Conservation (phyloP, 1,140 invertebrate genomes). For the Eurytemora carolleeae region DNA sequence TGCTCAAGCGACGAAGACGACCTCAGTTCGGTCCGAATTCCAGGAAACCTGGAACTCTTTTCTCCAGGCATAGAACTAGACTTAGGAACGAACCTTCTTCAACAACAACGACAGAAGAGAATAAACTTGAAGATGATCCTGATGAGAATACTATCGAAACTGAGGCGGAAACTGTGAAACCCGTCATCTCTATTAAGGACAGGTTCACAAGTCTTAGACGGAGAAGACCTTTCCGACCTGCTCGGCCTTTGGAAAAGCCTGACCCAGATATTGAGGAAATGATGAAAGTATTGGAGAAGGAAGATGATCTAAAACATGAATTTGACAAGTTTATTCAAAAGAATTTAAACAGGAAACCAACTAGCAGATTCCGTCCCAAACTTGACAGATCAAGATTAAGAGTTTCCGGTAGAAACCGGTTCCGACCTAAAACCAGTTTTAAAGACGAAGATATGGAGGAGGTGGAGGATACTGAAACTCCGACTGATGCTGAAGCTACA, state of each 20-base stretch:
- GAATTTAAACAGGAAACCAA: conserved; percentile 4
- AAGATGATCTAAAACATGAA: conserved; percentile 8
- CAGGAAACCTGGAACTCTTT: background rate
- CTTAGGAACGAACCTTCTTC: background rate
- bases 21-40: background rate
- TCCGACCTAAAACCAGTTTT: background rate
- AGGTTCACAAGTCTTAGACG: background rate
- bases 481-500: background rate
- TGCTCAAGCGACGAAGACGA: background rate
- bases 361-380: background rate
- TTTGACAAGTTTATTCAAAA: conserved; percentile 13
- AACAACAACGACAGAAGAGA: background rate
- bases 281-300: conserved; percentile 1
- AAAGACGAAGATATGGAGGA: background rate
- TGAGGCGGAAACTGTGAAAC: background rate
- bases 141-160: background rate
- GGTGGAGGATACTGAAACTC: background rate
- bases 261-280: background rate
- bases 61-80: background rate
- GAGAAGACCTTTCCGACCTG: background rate
- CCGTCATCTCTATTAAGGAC: background rate
- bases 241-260: background rate
- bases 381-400: background rate
- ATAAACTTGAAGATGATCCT: background rate
- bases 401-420: conserved; percentile 1